phyloP scores from a whole-genome alignment of 2,113 vertebrate genomes.

The Alectura lathami region DNA sequence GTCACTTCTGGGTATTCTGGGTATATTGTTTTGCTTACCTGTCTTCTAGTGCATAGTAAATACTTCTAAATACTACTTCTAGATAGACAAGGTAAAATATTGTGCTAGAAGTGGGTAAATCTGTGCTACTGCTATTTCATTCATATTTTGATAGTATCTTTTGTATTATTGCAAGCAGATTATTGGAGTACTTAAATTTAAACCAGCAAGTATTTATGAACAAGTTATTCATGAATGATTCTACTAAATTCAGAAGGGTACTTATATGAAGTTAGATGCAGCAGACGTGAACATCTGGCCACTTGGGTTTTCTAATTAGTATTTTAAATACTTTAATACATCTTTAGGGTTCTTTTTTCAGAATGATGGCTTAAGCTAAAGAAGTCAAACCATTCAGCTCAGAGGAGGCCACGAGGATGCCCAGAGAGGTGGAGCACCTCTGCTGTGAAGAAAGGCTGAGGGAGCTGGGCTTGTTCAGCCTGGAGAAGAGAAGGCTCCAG shows the following conservation, averaged over 20 bases:
- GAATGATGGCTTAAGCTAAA: background rate
- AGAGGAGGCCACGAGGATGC: background rate
- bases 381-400: background rate
- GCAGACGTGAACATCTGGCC: background rate
- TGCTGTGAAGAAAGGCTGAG: background rate
- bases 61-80: background rate
- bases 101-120: background rate
- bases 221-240: background rate
- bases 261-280: background rate
- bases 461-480: background rate
- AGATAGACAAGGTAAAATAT: background rate
- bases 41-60: background rate
- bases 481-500: background rate
- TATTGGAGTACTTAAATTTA: background rate
- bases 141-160: background rate
- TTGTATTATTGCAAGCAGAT: background rate
- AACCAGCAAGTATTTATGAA: background rate
- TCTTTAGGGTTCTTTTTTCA: background rate
- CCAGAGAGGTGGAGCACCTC: background rate
- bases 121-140: background rate
- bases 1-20: background rate
- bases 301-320: background rate
- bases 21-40: background rate
- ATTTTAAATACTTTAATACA: background rate
- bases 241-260: background rate